Evolutionary conservation across 2,888 invertebrate genomes (phyloP), one percentile per base, ranked within the genome.

Genomic region (Cerceris ruficornis): DNA sequence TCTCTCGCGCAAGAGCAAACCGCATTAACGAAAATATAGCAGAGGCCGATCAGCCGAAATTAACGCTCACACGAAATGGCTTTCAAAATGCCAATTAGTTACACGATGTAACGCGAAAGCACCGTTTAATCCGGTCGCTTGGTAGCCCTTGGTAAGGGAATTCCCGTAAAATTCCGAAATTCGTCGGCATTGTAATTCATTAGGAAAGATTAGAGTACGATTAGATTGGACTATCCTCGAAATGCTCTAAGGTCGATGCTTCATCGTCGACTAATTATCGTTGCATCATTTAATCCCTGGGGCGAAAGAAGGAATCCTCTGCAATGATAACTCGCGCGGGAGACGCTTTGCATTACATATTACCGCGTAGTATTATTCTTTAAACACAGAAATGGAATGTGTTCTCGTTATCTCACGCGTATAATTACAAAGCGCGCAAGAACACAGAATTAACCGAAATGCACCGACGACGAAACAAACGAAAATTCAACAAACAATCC

Each of bases 401-500:
- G 57, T 46, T n/a, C 62, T 62, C 62, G 57, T 57, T 57, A 70
- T 61, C 43, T 54, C 54, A 43, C 43, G 69, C 52, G 60, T 41
- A 50, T 70, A 57, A 70, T 50, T 64, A 46, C 41, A 64, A 15
- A 5, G 17, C 58, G 50, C 49, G 39, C 57, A 70, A 70, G 57
- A 64, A 54, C 41, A 49, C 43, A 55, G 67, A 67, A 72, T 66
- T 67, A 66, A 60, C 52, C 66, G 39, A 41, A 67, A 72, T 61
- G 66, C 17, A 43, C 41, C 58, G 46, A 2, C 71, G 46, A 46
- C 42, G 59, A 72, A 72, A 54, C 54, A 60, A 72, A 66, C 41
- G 66, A 59, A 66, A 54, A 67, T 67, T 72, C 43, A 66, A 43
- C 66, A 55, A 41, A 66, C 66, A 66, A 66, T 55, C 59, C 52